Evolutionary conservation across 2,113 vertebrate species (phyloP).

Genomic region (Orycteropus afer): DNA sequence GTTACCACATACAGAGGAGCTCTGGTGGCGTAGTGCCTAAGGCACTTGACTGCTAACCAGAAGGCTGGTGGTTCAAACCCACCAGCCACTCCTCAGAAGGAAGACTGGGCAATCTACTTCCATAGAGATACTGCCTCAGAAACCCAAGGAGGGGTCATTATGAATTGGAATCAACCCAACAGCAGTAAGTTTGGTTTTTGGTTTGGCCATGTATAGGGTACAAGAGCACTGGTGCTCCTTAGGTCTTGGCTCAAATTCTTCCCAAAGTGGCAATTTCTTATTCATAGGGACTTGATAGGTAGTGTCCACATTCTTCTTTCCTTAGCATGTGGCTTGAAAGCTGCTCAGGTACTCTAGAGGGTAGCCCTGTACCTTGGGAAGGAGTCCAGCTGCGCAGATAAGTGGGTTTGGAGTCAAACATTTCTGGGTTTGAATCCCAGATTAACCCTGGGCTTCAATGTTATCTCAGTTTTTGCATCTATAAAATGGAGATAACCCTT

Average conservation of each 20-base stretch:
- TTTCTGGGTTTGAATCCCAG: neutral
- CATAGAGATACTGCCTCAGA: too few relatives aligned
- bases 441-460: conserved; percentile 14
- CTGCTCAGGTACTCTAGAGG: neutral
- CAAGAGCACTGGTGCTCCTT: neutral
- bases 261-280: neutral
- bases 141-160: too few relatives aligned
- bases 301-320: neutral
- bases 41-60: too few relatives aligned
- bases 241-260: neutral
- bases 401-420: neutral
- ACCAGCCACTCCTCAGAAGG: too few relatives aligned
- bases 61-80: too few relatives aligned
- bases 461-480: neutral
- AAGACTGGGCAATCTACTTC: too few relatives aligned
- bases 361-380: neutral
- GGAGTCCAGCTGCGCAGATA: neutral
- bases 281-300: neutral
- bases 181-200: too few relatives aligned
- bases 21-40: too few relatives aligned
- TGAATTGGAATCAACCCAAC: too few relatives aligned
- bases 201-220: neutral
- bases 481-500: neutral
- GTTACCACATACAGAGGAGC: too few relatives aligned
- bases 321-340: neutral